Evolutionary conservation across 2,888 invertebrate species (phyloP).

Genomic region (Acanthosepion esculentum): DNA sequence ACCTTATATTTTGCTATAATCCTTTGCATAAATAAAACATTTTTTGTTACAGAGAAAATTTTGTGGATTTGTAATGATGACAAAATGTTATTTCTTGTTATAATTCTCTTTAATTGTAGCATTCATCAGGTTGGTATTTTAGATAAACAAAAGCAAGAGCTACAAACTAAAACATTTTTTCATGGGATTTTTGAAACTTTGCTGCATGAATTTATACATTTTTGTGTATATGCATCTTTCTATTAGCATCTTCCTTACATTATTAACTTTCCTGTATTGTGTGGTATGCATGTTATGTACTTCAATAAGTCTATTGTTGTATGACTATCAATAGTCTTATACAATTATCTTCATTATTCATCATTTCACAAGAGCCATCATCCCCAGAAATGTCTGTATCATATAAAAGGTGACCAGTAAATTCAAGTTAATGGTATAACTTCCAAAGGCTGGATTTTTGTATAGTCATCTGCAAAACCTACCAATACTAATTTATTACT

Average conservation of each 20-base stretch:
- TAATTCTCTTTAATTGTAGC: not conserved
- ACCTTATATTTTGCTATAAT: not conserved
- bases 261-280: not conserved
- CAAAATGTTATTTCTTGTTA: not conserved
- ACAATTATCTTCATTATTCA: too few species aligned
- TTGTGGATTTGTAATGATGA: not conserved
- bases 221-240: not conserved
- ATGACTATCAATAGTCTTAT: not conserved
- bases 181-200: not conserved
- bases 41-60: rapidly evolving
- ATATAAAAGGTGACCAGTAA: too few species aligned
- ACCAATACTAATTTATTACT: too few species aligned
- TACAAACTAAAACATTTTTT: not conserved
- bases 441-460: too few species aligned
- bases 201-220: not conserved
- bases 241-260: not conserved
- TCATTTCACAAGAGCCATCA: too few species aligned
- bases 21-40: not conserved
- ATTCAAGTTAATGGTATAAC: too few species aligned
- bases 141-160: not conserved
- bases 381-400: too few species aligned
- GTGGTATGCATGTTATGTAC: conserved; percentile 17
- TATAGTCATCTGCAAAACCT: too few species aligned
- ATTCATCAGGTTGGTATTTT: conserved; percentile 17
- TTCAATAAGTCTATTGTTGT: not conserved